Evolutionary conservation across 2,797 vertebrate genomes (phyloP).

Genomic region (Spheniscus humboldti): DNA sequence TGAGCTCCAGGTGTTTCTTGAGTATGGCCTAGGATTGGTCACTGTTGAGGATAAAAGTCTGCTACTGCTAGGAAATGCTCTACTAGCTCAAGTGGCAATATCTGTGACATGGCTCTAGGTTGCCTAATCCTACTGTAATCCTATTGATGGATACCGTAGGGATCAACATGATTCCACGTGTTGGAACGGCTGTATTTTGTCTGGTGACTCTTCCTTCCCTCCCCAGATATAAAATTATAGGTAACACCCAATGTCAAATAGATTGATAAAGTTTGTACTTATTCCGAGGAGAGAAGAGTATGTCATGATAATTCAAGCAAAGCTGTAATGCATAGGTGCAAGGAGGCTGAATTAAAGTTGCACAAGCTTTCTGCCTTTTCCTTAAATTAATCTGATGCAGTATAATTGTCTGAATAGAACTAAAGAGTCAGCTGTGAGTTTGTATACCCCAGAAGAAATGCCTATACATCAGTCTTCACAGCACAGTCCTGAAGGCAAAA

Average conservation of each 20-base stretch:
- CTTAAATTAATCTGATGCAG: neutral
- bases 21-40: neutral
- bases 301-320: neutral
- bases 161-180: neutral
- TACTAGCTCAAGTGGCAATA: neutral
- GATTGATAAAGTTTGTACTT: neutral
- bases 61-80: neutral
- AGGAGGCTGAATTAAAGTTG: neutral
- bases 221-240: neutral
- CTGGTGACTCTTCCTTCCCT: neutral
- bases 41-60: neutral
- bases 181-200: neutral
- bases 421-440: neutral
- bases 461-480: neutral
- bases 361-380: neutral
- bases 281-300: neutral
- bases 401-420: constrained; percentile 1
- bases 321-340: neutral
- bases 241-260: neutral
- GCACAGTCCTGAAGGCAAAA: neutral
- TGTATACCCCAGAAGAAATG: neutral
- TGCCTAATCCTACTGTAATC: neutral
- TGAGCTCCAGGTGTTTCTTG: neutral
- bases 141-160: neutral
- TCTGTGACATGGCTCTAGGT: neutral